A percentile compares a stretch with the other conserved stretches of the same genome.
Conservation (phyloP, 2,797 vertebrate species). For the Epinephelus coioides region DNA sequence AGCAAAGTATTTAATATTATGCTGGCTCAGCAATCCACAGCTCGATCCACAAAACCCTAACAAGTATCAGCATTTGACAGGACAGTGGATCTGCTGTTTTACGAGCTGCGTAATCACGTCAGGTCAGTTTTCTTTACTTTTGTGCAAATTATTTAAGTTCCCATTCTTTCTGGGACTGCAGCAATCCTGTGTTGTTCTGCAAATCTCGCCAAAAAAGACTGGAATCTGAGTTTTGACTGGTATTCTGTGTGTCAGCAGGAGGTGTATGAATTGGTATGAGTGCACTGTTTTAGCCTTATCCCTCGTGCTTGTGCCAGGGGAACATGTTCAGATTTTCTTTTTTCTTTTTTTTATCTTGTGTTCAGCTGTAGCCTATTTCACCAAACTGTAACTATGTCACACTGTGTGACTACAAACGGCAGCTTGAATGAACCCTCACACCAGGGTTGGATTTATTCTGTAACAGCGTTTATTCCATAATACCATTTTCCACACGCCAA, state of each 20-base stretch:
- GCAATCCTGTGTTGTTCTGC: constrained; percentile 33
- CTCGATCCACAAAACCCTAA: constrained; percentile 18
- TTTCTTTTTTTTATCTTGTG: constrained; percentile 23
- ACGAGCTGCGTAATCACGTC: constrained; percentile 18
- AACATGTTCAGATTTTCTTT: constrained; percentile 25
- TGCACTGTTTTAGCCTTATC: constrained; percentile 73
- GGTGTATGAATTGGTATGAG: constrained; percentile 45
- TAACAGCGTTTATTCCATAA: constrained; percentile 45
- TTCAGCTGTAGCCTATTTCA: constrained; percentile 62
- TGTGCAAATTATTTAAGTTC: constrained; percentile 34
- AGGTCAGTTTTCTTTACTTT: constrained; percentile 30
- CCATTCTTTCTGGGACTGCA: constrained; percentile 42
- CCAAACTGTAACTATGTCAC: constrained; percentile 72
- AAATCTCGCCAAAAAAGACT: constrained; percentile 71
- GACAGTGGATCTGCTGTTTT: constrained; percentile 6
- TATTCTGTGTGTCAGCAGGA: constrained; percentile 38
- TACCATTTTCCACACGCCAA: constrained; percentile 63
- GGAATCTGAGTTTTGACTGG: constrained; percentile 39
- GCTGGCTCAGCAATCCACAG: constrained; percentile 1
- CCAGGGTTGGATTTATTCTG: constrained; percentile 46
- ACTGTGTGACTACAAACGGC: constrained; percentile 68
- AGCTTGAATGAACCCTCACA: constrained; percentile 72
- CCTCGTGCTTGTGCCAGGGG: constrained; percentile 62
- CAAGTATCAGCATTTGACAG: constrained; percentile 3
- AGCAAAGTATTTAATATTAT: constrained; percentile 20